Conservation (phyloP, 2,888 invertebrate species). For the Automeris io region DNA sequence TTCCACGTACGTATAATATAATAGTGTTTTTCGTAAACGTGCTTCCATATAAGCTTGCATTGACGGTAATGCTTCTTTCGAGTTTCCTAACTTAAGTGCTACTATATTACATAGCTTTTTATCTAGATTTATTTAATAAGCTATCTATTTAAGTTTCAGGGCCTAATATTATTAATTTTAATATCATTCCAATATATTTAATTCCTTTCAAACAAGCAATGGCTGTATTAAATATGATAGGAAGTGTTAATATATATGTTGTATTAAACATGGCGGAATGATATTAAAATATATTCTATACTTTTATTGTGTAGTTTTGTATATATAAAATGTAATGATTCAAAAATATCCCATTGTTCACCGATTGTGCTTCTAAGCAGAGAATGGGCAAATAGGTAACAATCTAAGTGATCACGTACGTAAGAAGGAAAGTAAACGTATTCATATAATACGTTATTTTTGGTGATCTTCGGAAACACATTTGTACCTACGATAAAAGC, state of each 20-base stretch:
- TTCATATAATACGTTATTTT: too few species aligned
- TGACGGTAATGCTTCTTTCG: constrained; percentile 29
- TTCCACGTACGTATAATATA: background rate
- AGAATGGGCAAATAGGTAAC: background rate
- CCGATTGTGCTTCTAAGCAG: background rate
- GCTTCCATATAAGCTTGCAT: constrained; percentile 47
- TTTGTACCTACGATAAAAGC: too few species aligned
- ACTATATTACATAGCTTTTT: constrained; percentile 20
- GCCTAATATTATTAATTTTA: constrained; percentile 28
- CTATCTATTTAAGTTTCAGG: constrained; percentile 24
- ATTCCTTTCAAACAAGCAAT: background rate
- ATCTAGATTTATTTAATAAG: constrained; percentile 29
- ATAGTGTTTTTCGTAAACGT: constrained; percentile 24
- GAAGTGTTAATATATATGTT: background rate
- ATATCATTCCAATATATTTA: background rate
- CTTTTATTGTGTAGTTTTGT: background rate
- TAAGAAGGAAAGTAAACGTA: too few species aligned
- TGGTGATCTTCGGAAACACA: too few species aligned
- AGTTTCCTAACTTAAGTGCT: constrained; percentile 34
- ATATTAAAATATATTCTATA: background rate
- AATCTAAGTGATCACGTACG: too few species aligned
- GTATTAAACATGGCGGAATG: background rate
- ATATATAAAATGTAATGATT: constrained; percentile 10
- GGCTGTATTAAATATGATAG: background rate
- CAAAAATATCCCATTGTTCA: background rate